Base-by-base conservation (phyloP, 2,888 invertebrate genomes). In the Pardosa pseudoannulata region DNA sequence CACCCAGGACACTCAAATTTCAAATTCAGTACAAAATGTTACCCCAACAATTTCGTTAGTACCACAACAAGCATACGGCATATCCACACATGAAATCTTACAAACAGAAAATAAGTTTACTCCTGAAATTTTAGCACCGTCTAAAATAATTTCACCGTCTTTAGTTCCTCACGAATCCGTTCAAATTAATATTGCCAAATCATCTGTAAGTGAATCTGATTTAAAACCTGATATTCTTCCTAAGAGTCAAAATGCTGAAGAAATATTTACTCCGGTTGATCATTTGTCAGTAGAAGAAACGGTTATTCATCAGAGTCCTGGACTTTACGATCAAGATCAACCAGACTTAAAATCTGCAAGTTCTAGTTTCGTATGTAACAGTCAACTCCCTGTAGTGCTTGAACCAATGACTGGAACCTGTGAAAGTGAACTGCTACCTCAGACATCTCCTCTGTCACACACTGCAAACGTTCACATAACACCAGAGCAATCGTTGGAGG, bases 91-190 rank as follows among this genome's bases (percentile, higher is more conserved):
- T 27, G 72, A 76, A 41, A 39, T 50, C 29, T 46, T 79, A 39
- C 16, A 46, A 5, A 67, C 78, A 5, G 87, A 87, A 79, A 62
- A 62, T 13, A 68, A 78, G 23, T 74, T 82, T 23, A 31, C 7
- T 9, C 31, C 68, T 13, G 56, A 81, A 73, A 32, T 23, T 13
- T 11, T 68, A 27, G 36, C 56, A 39, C 56, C 19, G n/a, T 13
- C 56, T 19, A 78, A 87, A 70, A 79, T 41, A 13, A 72, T 79
- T 41, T 72, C 75, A 39, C 46, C 79, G 11, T 67, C 76, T 39
- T 76, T 87, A 87, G 41, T 88, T 79, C 85, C 88, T 32, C 89
- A 89, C 39, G 88, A 89, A 86, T 79, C 85, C 5, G 23, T 88
- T 31, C 67, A 79, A 31, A 56, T 88, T 62, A 78, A 46, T 64